These are phyloP conservation scores for Belgica antarctica DNA, from an alignment of 2,888 invertebrate genomes.

Conservation along the genomic window DNA sequence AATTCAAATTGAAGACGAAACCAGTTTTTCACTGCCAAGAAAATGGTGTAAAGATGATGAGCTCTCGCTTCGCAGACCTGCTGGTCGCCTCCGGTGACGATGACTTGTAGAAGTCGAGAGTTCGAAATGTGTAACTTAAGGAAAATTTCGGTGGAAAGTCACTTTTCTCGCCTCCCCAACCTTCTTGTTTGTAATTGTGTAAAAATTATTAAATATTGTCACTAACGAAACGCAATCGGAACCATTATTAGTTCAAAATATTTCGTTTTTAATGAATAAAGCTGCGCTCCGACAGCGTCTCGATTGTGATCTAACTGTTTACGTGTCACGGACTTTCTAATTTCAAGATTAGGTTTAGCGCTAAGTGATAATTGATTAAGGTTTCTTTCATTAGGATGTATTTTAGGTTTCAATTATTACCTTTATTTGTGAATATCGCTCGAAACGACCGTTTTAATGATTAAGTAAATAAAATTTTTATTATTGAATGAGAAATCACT, in stretches of 20 bases:
- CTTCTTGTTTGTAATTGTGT: background rate
- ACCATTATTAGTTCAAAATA: background rate
- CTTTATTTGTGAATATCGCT: conserved; percentile 3
- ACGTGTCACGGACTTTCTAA: background rate
- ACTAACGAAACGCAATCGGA: conserved; percentile 3
- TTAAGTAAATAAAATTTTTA: conserved; percentile 24
- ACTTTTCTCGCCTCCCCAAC: background rate
- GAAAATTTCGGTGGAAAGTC: conserved; percentile 21
- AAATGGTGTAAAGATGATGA: conserved; percentile 17
- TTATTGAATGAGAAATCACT: background rate
- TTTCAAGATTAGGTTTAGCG: background rate
- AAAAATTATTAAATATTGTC: conserved; percentile 3
- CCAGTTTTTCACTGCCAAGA: conserved; percentile 44
- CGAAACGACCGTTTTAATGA: background rate
- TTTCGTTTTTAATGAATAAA: background rate
- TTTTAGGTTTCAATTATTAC: conserved; percentile 22
- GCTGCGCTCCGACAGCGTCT: conserved; percentile 8
- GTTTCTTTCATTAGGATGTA: conserved; percentile 19
- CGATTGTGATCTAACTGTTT: conserved; percentile 22
- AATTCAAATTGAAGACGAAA: conserved; percentile 33
- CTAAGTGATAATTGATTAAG: conserved; percentile 22
- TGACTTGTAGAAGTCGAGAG: background rate
- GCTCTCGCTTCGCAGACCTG: background rate
- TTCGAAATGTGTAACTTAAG: conserved; percentile 19
- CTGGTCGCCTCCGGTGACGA: background rate